phyloP scores from a whole-genome alignment of 2,113 vertebrate genomes.

The Ptychochromis oligacanthus region DNA sequence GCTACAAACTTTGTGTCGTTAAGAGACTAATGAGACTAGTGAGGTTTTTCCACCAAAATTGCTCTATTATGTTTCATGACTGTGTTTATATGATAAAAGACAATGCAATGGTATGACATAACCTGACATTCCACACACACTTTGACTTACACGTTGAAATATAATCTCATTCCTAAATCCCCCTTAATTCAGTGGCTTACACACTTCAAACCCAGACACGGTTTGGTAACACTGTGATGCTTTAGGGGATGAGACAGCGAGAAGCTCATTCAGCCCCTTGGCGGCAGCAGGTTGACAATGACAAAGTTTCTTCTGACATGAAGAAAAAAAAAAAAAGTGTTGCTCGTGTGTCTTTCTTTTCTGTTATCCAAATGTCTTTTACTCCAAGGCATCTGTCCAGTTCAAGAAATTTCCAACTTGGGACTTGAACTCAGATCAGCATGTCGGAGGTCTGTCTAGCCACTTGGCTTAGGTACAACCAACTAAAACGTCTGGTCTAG shows the following conservation, averaged over 20 bases:
- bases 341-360: not conserved
- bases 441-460: not conserved
- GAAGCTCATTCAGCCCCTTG: constrained; percentile 13
- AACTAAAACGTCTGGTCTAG: not conserved
- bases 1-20: not conserved
- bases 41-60: not conserved
- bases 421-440: not conserved
- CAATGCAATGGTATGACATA: not conserved
- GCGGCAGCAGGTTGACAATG: not conserved
- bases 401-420: not conserved
- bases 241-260: not conserved
- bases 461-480: not conserved
- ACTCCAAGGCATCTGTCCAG: not conserved
- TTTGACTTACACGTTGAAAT: constrained; percentile 4
- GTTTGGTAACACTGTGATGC: constrained; percentile 8
- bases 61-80: not conserved
- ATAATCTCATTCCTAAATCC: constrained; percentile 22
- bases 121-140: not conserved
- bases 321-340: not conserved
- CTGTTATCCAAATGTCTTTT: not conserved
- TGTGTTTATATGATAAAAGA: not conserved
- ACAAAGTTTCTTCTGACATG: constrained; percentile 23
- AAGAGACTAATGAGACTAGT: not conserved
- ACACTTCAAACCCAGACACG: constrained; percentile 12
- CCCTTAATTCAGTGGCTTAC: constrained; percentile 27